Percentiles rank a stretch among this genome's conserved stretches.
Evolutionary conservation across 2,797 vertebrate species (phyloP).

Genomic region (Takifugu ocellatus): DNA sequence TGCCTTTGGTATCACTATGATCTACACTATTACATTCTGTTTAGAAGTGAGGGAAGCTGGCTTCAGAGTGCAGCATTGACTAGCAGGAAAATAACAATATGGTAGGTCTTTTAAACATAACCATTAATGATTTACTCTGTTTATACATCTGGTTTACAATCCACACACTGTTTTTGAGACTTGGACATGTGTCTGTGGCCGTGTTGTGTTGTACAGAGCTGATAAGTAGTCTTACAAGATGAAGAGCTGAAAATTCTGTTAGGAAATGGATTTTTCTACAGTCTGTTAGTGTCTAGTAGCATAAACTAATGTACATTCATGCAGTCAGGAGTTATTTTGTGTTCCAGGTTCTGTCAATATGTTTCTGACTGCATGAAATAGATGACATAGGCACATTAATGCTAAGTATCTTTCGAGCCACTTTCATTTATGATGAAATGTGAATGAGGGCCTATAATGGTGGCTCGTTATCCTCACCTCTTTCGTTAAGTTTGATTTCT

Average conservation of each 20-base stretch:
- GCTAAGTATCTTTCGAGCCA: constrained; percentile 5
- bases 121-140: constrained; percentile 24
- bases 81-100: constrained; percentile 13
- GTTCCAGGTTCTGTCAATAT: neutral
- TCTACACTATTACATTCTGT: constrained; percentile 29
- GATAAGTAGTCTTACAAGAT: constrained; percentile 9
- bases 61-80: constrained; percentile 17
- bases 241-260: constrained; percentile 11
- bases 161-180: constrained; percentile 11
- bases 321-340: constrained; percentile 18
- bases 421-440: neutral
- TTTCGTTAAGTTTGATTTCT: constrained; percentile 83
- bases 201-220: neutral
- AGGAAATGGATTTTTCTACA: constrained; percentile 9
- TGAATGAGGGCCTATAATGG: no score
- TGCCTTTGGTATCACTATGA: constrained; percentile 20
- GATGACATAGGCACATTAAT: constrained; percentile 1
- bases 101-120: constrained; percentile 2
- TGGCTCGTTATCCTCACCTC: constrained; percentile 53
- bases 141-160: constrained; percentile 8
- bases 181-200: neutral
- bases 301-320: constrained; percentile 14
- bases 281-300: constrained; percentile 6
- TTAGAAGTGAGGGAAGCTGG: constrained; percentile 26
- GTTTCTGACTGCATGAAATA: constrained; percentile 7